These are phyloP conservation scores for Matsumurasca onukii DNA, from an alignment of 1,140 invertebrate genomes.

Conservation along the genomic window DNA sequence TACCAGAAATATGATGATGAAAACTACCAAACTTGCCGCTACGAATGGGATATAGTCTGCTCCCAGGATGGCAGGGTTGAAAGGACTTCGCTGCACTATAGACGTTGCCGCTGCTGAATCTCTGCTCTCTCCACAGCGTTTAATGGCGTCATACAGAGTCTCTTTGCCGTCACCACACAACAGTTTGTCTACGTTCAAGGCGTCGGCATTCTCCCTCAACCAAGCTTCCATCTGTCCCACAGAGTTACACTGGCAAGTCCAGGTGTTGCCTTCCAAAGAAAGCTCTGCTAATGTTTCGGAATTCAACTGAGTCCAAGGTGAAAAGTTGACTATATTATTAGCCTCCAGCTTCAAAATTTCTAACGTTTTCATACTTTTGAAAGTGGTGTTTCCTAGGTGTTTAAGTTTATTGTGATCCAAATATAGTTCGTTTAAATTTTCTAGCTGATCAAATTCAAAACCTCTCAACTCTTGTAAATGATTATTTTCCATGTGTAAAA, in stretches of 20 bases:
- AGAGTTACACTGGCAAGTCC: constrained; percentile 70
- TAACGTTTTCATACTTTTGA: constrained; percentile 50
- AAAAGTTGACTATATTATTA: constrained; percentile 53
- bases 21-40: constrained; percentile 69
- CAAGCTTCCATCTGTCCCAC: constrained; percentile 64
- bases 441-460: constrained; percentile 55
- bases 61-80: constrained; percentile 55
- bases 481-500: constrained; percentile 56
- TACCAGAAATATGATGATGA: constrained; percentile 67
- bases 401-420: constrained; percentile 53
- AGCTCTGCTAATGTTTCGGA: constrained; percentile 59
- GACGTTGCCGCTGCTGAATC: constrained; percentile 62
- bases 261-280: constrained; percentile 67
- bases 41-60: constrained; percentile 69
- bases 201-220: constrained; percentile 60
- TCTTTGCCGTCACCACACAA: constrained; percentile 53
- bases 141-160: constrained; percentile 60
- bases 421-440: constrained; percentile 53
- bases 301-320: constrained; percentile 59
- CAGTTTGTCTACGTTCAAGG: constrained; percentile 56
- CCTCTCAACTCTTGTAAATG: constrained; percentile 51
- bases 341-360: constrained; percentile 53
- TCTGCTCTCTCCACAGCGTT: constrained; percentile 60
- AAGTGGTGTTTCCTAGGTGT: constrained; percentile 52
- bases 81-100: constrained; percentile 59